phyloP scores from a whole-genome alignment of 2,888 invertebrate species.

The Venusia cambrica region DNA sequence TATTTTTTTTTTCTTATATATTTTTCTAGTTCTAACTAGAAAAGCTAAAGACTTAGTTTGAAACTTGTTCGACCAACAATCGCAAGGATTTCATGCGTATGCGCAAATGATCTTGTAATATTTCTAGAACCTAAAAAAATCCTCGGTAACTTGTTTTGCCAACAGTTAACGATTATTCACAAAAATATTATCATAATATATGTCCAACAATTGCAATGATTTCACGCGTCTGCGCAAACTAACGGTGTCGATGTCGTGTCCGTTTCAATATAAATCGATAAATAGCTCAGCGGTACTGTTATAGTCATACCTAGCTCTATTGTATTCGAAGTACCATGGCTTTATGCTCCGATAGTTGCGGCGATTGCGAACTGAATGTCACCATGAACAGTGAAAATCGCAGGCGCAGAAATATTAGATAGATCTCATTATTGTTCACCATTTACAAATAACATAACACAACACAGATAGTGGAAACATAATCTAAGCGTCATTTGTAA shows the following conservation, averaged over 20 bases:
- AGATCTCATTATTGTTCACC: no score
- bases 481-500: no score
- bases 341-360: constrained; percentile 28
- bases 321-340: constrained; percentile 23
- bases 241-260: constrained; percentile 60
- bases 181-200: constrained; percentile 14
- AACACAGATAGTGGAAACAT: no score
- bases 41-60: no score
- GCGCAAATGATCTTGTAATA: no score
- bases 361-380: constrained; percentile 17
- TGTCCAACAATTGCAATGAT: constrained; percentile 44
- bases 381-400: constrained; percentile 22
- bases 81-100: no score
- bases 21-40: no score
- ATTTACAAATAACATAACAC: no score
- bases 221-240: constrained; percentile 55
- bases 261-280: constrained; percentile 62
- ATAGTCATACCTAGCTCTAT: constrained; percentile 28
- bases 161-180: not conserved
- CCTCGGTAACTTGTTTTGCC: no score
- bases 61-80: no score
- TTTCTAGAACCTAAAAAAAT: no score
- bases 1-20: no score
- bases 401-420: constrained; percentile 9
- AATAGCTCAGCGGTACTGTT: constrained; percentile 46